Percentiles rank a stretch among this genome's conserved stretches.
Evolutionary conservation across 2,888 invertebrate species (phyloP).

Genomic region (Ormyrus nitidulus): DNA sequence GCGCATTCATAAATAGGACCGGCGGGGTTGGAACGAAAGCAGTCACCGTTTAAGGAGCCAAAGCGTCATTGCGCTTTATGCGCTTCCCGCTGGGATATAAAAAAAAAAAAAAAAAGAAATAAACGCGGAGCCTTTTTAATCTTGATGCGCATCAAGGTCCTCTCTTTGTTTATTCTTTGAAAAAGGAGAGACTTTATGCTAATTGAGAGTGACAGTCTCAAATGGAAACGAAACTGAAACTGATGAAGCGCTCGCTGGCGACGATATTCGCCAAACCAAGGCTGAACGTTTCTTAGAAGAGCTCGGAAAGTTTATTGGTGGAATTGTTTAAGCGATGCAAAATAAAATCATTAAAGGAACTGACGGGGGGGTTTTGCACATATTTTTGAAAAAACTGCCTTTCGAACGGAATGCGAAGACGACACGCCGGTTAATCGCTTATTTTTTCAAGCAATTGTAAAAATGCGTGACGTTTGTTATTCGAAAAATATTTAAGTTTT

Average conservation of each 20-base stretch:
- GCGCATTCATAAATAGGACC: too few species aligned
- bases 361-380: too few species aligned
- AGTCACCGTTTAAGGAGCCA: too few species aligned
- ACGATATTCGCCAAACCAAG: slow-evolving; percentile 12
- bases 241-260: background rate
- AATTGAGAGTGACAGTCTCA: slow-evolving; percentile 30
- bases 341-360: too few species aligned
- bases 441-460: slow-evolving; percentile 23
- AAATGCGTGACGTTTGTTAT: slow-evolving; percentile 13
- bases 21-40: too few species aligned
- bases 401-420: too few species aligned
- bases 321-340: slow-evolving; percentile 9
- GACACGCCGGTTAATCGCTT: background rate
- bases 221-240: slow-evolving; percentile 25
- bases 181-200: slow-evolving; percentile 18
- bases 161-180: slow-evolving; percentile 16
- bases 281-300: slow-evolving; percentile 19
- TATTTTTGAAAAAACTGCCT: too few species aligned
- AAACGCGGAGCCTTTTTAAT: slow-evolving; percentile 12
- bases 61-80: too few species aligned
- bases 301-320: slow-evolving; percentile 37
- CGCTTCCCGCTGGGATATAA: background rate
- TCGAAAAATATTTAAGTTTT: slow-evolving; percentile 39
- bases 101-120: background rate
- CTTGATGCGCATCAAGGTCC: slow-evolving; percentile 12